Base-by-base conservation (phyloP, 1,140 invertebrate species). In the Zaprionus tsacasi region DNA sequence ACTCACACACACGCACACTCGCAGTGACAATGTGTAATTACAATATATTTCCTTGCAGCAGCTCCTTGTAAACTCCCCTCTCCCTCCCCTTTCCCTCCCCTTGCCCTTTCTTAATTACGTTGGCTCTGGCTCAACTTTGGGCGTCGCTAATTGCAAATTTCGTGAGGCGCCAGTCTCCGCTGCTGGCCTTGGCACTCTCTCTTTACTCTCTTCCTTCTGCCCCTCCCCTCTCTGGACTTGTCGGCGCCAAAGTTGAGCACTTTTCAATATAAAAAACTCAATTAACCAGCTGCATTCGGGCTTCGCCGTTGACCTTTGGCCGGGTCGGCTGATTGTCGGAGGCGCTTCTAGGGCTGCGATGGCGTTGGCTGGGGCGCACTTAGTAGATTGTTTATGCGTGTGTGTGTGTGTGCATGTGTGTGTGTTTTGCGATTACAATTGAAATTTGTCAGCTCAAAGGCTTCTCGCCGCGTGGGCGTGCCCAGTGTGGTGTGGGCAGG, bases 211-310 rank as follows among this genome's bases (percentile, higher is more conserved):
- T 35, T 8, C 25, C 5, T 6, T 13, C 6, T 8, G 13, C 21
- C 13, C 10, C 30, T 12, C 40, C 40, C 5, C 45, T 21, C 21
- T 2, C 21, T 21, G 21, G 17, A 6, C 45, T 45, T 60, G 56
- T 15, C 48, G 75, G 58, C 81, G 73, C 50, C 17, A 58, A 43
- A 50, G 45, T 57, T 25, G 43, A 25, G 40, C 8, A 40, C 15
- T 65, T 60, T 64, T 65, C 70, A 79, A 85, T 85, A 78, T 74
- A 21, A 21, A 75, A 68, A 81, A 75, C 40, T 81, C 78, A 85
- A 85, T 85, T 86, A 85, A 71, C 58, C 82, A 78, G 82, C 65
- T 75, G 74, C 78, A 61, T 63, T 78, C 67, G 25, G 63, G 45
- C 40, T 70, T 58, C 59, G 17, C 40, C 59, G 25, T 61, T 74